These are phyloP conservation scores for Ceyx melanurus DNA, from an alignment of 2,113 vertebrate species.

Conservation along the genomic window DNA sequence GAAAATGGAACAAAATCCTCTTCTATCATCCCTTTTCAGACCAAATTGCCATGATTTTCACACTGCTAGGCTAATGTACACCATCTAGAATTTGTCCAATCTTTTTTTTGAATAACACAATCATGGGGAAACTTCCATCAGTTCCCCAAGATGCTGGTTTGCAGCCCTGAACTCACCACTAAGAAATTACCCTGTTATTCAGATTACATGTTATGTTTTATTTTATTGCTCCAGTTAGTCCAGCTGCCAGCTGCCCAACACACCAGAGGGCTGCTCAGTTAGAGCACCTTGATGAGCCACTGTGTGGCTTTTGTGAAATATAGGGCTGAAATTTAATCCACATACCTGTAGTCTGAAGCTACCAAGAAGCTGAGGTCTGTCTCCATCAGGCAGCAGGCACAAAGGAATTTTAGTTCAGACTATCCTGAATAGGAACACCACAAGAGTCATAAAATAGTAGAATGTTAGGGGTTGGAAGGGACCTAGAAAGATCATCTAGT, in stretches of 20 bases:
- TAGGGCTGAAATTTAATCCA: constrained; percentile 39
- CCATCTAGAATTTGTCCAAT: not conserved
- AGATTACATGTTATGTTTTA: not conserved
- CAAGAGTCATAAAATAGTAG: not conserved
- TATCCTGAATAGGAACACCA: not conserved
- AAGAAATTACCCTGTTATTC: not conserved
- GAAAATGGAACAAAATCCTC: not conserved
- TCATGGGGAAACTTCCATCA: not conserved
- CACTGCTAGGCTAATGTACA: not conserved
- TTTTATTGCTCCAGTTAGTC: not conserved
- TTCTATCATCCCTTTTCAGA: constrained; percentile 7
- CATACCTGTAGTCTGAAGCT: not conserved
- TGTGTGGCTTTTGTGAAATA: not conserved
- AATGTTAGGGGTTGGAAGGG: too few relatives aligned
- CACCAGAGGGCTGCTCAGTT: not conserved
- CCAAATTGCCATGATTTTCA: constrained; percentile 2
- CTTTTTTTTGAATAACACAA: not conserved
- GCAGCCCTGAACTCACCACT: not conserved
- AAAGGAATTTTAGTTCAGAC: not conserved
- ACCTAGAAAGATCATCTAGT: too few relatives aligned
- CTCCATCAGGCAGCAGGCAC: not conserved
- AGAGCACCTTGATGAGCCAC: constrained; percentile 8
- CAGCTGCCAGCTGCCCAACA: not conserved
- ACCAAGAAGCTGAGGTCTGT: not conserved
- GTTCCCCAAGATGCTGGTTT: not conserved